These are phyloP conservation scores for Psittacula cyanocephala DNA, from an alignment of 2,113 vertebrate species.

Conservation along the genomic window DNA sequence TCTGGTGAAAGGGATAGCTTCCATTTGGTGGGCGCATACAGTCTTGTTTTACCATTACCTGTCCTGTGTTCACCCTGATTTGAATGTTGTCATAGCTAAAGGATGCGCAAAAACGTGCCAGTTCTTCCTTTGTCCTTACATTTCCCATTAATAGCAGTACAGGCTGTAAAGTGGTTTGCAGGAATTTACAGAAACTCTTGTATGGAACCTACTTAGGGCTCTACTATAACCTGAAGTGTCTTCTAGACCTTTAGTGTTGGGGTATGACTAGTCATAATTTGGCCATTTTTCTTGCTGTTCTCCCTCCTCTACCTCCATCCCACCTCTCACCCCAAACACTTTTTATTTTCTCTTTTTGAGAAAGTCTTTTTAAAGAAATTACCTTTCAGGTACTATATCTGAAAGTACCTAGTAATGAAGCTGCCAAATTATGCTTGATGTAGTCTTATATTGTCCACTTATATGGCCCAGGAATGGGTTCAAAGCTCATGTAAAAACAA, in stretches of 20 bases:
- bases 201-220: neutral
- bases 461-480: neutral
- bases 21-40: rapidly evolving
- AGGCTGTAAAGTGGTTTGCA: neutral
- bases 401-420: neutral
- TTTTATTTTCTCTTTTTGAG: neutral
- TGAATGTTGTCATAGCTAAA: rapidly evolving
- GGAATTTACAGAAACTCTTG: neutral
- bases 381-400: neutral
- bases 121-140: neutral
- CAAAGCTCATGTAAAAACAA: neutral
- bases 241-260: no score
- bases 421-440: neutral
- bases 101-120: rapidly evolving
- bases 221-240: rapidly evolving
- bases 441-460: no score
- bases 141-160: rapidly evolving
- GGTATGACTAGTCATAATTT: neutral
- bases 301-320: neutral
- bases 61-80: no score
- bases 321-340: neutral
- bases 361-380: neutral
- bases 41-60: rapidly evolving
- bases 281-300: neutral
- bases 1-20: rapidly evolving